phyloP scores from a whole-genome alignment of 2,888 invertebrate species.

The Atethmia centrago region DNA sequence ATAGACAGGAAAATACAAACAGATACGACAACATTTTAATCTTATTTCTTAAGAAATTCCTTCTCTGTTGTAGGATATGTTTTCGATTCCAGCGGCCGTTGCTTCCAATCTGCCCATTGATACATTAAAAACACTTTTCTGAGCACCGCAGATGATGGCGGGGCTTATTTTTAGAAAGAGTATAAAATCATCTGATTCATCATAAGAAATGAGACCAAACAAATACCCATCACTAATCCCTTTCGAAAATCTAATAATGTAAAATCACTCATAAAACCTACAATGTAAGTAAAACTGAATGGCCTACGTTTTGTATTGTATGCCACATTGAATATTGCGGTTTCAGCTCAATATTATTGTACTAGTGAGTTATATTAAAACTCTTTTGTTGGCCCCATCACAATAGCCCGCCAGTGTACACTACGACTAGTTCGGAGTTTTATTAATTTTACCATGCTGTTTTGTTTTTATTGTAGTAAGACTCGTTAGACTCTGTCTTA shows the following conservation, averaged over 20 bases:
- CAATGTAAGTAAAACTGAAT: slow-evolving; percentile 51
- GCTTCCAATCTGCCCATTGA: no score
- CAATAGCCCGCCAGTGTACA: slow-evolving; percentile 68
- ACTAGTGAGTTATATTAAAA: slow-evolving; percentile 78
- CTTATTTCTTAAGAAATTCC: no score
- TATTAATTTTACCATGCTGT: slow-evolving; percentile 40
- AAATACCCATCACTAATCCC: slow-evolving; percentile 27
- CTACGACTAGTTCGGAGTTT: slow-evolving; percentile 53
- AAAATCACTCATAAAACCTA: slow-evolving; percentile 37
- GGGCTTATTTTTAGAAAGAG: slow-evolving; percentile 7
- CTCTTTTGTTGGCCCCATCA: slow-evolving; percentile 71
- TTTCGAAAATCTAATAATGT: slow-evolving; percentile 47
- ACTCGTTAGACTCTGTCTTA: neutral
- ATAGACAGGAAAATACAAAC: no score
- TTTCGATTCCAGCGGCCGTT: neutral
- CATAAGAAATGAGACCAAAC: slow-evolving; percentile 8
- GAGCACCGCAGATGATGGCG: neutral
- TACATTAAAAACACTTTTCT: neutral
- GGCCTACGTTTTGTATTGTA: slow-evolving; percentile 60
- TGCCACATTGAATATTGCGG: slow-evolving; percentile 75
- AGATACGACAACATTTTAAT: no score
- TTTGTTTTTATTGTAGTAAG: neutral
- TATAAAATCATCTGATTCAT: slow-evolving; percentile 21
- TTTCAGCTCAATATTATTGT: slow-evolving; percentile 72
- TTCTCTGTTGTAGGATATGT: neutral